Base-by-base conservation (phyloP, 2,888 invertebrate genomes). In the Drosophila greeni region DNA sequence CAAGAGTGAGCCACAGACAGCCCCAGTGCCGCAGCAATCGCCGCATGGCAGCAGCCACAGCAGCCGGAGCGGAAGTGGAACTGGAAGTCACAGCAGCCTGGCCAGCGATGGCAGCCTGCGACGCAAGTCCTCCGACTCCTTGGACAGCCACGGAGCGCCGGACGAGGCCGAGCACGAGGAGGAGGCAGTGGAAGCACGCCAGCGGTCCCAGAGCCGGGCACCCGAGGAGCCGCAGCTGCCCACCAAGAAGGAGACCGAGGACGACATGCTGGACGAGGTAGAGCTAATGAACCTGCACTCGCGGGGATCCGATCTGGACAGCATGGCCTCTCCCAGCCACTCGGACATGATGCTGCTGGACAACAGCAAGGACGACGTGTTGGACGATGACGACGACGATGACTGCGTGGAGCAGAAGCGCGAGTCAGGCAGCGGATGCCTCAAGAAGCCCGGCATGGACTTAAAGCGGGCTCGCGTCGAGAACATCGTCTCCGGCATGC, bases 401-500 rank as follows among this genome's bases (percentile, higher is more conserved):
- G 52, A 74, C 58, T 49, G 75, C 72, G 69, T 65, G 24, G 70
- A 74, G 42, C 57, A 74, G 20, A 81, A 83, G 86, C 91, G 91
- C 83, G 91, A 91, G 79, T 92, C 92, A 72, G 89, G 90, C 67
- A 57, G 29, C 11, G 45, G 45, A 1, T 89, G 90, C 31, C 90
- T 91, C 36, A 91, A 91, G 75, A 91, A 91, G 70, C 87, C 91
- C 57, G 94, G 93, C 76, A 92, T 94, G 72, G 96, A 96, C 88
- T 93, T 95, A 86, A 97, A 97, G 90, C 93, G 97, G 82, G 97
- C 97, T 42, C 93, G 97, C 78, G 97, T 97, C 74, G 97, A 98
- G 90, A 97, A 96, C 89, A 97, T 98, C 85, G 96, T 97, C 82
- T 96, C 95, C 76, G 95, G 95, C 74, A 97, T 97, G 95, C 92